Conservation (phyloP, 2,797 vertebrate species). For the Caiman crocodilus region DNA sequence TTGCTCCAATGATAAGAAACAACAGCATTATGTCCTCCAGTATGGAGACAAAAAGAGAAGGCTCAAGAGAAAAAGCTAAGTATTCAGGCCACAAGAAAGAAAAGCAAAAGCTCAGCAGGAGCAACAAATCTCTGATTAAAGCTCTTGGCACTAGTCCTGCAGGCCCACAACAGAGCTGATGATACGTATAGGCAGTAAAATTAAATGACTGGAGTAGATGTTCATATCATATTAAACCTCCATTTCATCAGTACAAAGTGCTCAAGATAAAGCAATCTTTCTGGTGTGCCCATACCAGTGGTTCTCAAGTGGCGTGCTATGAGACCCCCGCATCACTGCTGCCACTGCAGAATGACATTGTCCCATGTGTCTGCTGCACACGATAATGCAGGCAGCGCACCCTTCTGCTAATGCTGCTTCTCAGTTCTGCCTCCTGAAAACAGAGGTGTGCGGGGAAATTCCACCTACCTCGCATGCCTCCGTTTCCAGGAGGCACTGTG, state of each 20-base stretch:
- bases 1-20: not conserved
- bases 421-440: no score
- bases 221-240: not conserved
- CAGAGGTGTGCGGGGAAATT: no score
- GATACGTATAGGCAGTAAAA: not conserved
- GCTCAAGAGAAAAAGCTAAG: slow-evolving; percentile 10
- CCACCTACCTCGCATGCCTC: no score
- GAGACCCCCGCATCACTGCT: no score
- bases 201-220: not conserved
- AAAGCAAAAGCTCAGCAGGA: not conserved
- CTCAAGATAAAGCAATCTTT: not conserved
- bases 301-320: no score
- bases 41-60: not conserved
- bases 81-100: not conserved
- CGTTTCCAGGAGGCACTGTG: no score
- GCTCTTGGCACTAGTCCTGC: not conserved
- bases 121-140: not conserved
- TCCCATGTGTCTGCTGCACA: no score
- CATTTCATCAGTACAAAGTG: not conserved
- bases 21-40: not conserved
- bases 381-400: no score
- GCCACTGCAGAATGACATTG: no score
- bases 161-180: not conserved
- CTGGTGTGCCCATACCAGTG: no score
- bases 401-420: no score